Conservation (phyloP, 2,113 vertebrate genomes). For the Ciconia maguari region DNA sequence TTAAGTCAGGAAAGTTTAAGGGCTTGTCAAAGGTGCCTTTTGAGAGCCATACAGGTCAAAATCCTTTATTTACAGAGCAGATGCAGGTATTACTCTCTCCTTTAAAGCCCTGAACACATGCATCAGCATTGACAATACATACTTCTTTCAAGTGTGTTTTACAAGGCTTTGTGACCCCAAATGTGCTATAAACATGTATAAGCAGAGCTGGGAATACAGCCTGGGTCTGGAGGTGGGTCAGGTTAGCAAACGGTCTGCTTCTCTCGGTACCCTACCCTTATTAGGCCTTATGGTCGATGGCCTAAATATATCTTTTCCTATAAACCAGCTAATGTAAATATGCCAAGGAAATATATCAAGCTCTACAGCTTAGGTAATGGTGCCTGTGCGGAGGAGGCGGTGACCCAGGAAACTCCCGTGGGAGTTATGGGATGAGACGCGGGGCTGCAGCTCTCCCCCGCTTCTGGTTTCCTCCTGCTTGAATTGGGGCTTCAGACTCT, state of each 20-base stretch:
- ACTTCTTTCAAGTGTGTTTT: not conserved
- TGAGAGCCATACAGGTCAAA: not conserved
- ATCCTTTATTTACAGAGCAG: not conserved
- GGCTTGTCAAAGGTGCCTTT: not conserved
- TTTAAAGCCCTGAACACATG: not conserved
- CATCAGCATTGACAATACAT: not conserved
- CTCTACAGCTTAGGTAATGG: not conserved
- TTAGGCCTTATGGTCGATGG: not conserved
- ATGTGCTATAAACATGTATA: not conserved
- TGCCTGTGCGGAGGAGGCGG: not conserved
- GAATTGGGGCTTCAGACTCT: not conserved
- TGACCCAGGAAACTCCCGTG: not conserved
- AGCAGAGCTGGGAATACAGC: not conserved
- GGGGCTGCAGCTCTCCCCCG: not conserved
- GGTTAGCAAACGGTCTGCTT: fast-evolving
- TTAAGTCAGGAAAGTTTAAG: not conserved
- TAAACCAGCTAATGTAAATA: not conserved
- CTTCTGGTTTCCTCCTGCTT: not conserved
- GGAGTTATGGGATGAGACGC: not conserved
- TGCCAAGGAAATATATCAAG: not conserved
- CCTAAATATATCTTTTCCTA: not conserved
- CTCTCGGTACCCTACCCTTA: not conserved
- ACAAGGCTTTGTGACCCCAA: not conserved
- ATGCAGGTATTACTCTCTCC: not conserved
- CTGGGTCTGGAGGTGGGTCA: not conserved